Evolutionary conservation across 2,888 invertebrate genomes (phyloP).

Genomic region (Melangyna quadrimaculata): DNA sequence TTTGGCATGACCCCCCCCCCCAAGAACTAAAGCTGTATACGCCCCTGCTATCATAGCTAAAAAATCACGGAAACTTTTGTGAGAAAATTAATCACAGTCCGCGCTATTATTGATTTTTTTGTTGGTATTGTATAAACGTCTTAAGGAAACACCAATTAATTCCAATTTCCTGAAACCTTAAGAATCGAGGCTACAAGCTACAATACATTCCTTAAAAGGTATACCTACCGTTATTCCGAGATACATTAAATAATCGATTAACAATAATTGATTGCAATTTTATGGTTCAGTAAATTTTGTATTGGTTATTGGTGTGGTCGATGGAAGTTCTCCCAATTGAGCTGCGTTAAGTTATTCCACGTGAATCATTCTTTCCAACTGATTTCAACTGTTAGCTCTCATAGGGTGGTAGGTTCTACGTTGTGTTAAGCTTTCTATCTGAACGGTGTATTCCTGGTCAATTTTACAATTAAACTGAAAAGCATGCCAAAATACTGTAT

Average conservation of each 20-base stretch:
- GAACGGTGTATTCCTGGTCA: background rate
- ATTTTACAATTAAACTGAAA: conserved; percentile 32
- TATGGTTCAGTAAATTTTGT: conserved; percentile 61
- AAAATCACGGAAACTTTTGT: conserved; percentile 49
- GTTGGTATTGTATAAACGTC: conserved; percentile 51
- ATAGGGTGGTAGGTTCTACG: conserved; percentile 3
- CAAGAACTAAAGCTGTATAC: too few relatives aligned
- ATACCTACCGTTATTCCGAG: background rate
- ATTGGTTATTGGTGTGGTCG: background rate
- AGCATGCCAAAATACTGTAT: background rate
- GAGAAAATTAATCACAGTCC: conserved; percentile 67
- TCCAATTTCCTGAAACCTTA: conserved; percentile 61
- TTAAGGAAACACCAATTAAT: conserved; percentile 69
- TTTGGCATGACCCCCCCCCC: too few relatives aligned
- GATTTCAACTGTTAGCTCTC: background rate
- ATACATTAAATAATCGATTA: conserved; percentile 65
- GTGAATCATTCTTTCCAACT: conserved; percentile 49
- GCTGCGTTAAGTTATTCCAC: conserved; percentile 55
- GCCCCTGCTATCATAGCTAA: background rate
- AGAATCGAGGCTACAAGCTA: conserved; percentile 33
- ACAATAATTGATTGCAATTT: conserved; percentile 71
- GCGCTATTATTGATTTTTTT: conserved; percentile 57
- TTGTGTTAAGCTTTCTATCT: too few relatives aligned
- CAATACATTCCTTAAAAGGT: background rate
- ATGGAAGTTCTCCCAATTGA: conserved; percentile 40